Base-by-base conservation (phyloP, 1,140 invertebrate genomes). In the Drosophila pandora region DNA sequence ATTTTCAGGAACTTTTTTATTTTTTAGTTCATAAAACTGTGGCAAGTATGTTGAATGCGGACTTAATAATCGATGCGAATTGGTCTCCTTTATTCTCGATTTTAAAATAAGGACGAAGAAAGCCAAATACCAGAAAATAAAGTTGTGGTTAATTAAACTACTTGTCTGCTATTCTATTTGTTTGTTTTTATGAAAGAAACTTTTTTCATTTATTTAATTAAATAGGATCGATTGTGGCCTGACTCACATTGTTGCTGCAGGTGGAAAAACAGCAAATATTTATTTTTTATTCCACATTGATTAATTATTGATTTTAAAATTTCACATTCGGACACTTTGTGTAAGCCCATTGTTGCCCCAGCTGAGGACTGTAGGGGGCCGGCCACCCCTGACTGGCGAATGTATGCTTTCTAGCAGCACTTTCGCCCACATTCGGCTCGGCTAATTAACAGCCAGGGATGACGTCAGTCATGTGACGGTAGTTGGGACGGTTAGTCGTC, bases 361-460 rank as follows among this genome's bases (percentile, higher is more conserved):
- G 72, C 61, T 68, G 70, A 61, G 75, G 56, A 56, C 50, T 55
- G 56, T 69, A 13, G 13, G n/a, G 21, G 0, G 22, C 67, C 57
- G 75, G 13, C 21, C 22, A 9, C 69, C 77, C 70, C 82, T 79
- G 53, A 63, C 63, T 48, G 82, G 13, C 62, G 76, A 75, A 23
- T 55, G 32, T 73, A 41, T 63, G 47, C 47, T 59, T 59, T 77
- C 73, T 63, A 67, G 74, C 48, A 74, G 55, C 64, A 70, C 73
- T 60, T 81, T 77, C 22, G 41, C 68, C 56, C 45, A 55, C 68
- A 73, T 60, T 77, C 52, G 59, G 55, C 52, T 50, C 39, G 55
- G 54, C 74, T 81, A 87, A 85, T 87, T 85, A 81, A 76, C 47
- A 63, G 50, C 34, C 37, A 43, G 41, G 23, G 10, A 70, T 79